These are phyloP conservation scores for Eleginops maclovinus DNA, from an alignment of 2,113 vertebrate genomes.

Conservation along the genomic window DNA sequence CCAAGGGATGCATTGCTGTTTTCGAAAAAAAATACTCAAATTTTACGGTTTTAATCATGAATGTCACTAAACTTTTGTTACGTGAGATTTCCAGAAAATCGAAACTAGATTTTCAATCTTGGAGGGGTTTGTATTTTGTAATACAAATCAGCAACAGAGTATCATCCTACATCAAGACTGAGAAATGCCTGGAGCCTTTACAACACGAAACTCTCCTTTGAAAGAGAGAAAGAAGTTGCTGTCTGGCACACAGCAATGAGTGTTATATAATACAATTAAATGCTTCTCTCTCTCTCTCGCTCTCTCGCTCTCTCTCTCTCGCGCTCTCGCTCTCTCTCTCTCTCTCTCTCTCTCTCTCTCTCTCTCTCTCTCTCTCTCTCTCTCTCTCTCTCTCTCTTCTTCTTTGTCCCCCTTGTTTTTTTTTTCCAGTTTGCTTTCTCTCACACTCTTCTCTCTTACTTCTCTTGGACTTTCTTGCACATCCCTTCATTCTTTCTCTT, in stretches of 20 bases:
- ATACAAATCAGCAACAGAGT: slow-evolving; percentile 51
- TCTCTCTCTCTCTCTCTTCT: slow-evolving; percentile 27
- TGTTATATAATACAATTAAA: slow-evolving; percentile 78
- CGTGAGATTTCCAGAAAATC: slow-evolving; percentile 39
- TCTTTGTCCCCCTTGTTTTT: slow-evolving; percentile 46
- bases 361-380: slow-evolving; percentile 30
- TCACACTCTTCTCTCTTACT: slow-evolving; percentile 32
- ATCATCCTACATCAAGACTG: slow-evolving; percentile 57
- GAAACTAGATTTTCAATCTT: slow-evolving; percentile 33
- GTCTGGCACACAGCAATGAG: slow-evolving; percentile 48
- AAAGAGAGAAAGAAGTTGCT: slow-evolving; percentile 65
- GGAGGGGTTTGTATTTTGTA: slow-evolving; percentile 34
- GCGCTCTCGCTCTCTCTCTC: slow-evolving; percentile 36
- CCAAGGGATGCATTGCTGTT: slow-evolving; percentile 2
- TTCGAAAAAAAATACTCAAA: slow-evolving; percentile 6
- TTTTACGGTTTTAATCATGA: slow-evolving; percentile 11
- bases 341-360: slow-evolving; percentile 36
- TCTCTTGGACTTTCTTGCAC: slow-evolving; percentile 30
- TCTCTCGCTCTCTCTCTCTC: no score
- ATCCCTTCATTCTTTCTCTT: slow-evolving; percentile 36
- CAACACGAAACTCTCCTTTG: slow-evolving; percentile 40
- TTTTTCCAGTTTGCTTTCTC: slow-evolving; percentile 11
- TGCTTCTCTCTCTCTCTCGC: slow-evolving; percentile 38
- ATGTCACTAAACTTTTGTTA: slow-evolving; percentile 38
- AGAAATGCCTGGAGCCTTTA: slow-evolving; percentile 50